These are phyloP conservation scores for Danio tinwini DNA, from an alignment of 2,797 vertebrate species.

Conservation along the genomic window DNA sequence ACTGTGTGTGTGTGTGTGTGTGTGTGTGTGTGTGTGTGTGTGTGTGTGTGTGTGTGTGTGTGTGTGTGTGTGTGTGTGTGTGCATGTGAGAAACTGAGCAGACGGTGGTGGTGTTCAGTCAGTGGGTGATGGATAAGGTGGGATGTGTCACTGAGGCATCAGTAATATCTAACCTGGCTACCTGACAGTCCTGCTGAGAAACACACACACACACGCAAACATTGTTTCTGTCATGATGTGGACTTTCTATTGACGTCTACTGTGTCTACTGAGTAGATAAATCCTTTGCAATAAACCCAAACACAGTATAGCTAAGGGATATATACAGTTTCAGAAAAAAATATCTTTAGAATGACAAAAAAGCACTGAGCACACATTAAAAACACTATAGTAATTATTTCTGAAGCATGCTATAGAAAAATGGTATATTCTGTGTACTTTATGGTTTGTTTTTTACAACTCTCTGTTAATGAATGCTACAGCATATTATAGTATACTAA, in stretches of 20 bases:
- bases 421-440: no score
- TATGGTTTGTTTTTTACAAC: no score
- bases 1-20: constrained; percentile 32
- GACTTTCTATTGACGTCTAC: constrained; percentile 19
- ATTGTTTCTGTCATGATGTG: background rate
- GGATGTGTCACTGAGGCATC: constrained; percentile 50
- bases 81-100: constrained; percentile 16
- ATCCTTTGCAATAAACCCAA: background rate
- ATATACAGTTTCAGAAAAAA: background rate
- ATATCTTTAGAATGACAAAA: no score
- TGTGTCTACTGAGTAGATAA: background rate
- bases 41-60: constrained; percentile 7
- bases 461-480: no score
- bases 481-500: no score
- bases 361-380: no score
- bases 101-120: constrained; percentile 46
- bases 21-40: constrained; percentile 20
- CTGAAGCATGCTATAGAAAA: no score
- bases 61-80: constrained; percentile 27
- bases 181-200: constrained; percentile 42
- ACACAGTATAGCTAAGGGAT: background rate
- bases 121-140: constrained; percentile 52
- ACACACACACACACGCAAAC: background rate
- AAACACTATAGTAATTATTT: no score
- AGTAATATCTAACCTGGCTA: constrained; percentile 57